Evolutionary conservation across 2,797 vertebrate genomes (phyloP).

Genomic region (Poliocrania exsul): DNA sequence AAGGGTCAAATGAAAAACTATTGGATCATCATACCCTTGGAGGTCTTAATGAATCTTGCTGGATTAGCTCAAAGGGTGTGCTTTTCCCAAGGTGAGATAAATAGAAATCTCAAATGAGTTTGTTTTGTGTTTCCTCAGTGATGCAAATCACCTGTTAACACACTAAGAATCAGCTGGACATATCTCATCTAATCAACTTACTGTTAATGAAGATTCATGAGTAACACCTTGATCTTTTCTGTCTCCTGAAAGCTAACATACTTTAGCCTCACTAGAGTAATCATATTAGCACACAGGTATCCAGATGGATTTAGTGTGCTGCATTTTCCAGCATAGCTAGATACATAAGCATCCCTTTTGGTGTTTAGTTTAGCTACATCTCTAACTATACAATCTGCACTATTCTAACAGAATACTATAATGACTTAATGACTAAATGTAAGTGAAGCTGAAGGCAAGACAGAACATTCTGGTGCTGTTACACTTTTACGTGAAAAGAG

Average conservation of each 20-base stretch:
- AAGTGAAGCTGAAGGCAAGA: not conserved
- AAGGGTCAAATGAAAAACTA: not conserved
- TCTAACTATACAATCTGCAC: not conserved
- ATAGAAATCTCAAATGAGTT: not conserved
- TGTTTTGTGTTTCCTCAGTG: not conserved
- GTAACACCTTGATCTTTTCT: not conserved
- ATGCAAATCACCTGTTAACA: not conserved
- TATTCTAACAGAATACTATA: not conserved
- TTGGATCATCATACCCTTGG: not conserved
- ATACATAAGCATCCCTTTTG: not conserved
- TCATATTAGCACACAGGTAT: not conserved
- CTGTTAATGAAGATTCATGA: not conserved
- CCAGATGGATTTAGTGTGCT: not conserved
- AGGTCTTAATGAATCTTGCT: not conserved
- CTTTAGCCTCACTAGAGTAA: not conserved
- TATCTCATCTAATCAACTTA: conserved; percentile 4
- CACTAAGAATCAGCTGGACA: not conserved
- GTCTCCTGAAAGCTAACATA: not conserved
- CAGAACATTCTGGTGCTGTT: not conserved
- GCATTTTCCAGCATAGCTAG: not conserved
- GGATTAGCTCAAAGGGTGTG: not conserved
- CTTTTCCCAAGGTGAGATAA: not conserved
- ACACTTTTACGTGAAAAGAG: not conserved
- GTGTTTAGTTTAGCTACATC: not conserved
- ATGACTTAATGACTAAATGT: not conserved